These are phyloP conservation scores for Fragum sueziense DNA, from an alignment of 2,888 invertebrate genomes.

Conservation along the genomic window DNA sequence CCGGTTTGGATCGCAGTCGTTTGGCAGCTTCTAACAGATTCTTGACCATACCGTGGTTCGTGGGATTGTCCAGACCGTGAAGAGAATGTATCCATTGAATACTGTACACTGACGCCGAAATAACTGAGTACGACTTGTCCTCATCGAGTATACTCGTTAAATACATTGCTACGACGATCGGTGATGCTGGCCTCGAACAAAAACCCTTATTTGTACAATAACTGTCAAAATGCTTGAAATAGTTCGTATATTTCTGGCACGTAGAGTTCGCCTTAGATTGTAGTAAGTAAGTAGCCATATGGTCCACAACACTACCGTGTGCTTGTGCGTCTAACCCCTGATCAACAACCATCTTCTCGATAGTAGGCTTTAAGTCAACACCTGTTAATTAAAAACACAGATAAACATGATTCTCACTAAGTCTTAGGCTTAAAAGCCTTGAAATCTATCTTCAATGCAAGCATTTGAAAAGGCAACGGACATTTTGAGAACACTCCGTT, in stretches of 20 bases:
- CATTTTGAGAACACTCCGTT: conserved; percentile 21
- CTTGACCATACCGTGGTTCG: conserved; percentile 44
- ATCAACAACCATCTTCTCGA: neutral
- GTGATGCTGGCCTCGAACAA: conserved; percentile 34
- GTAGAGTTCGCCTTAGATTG: conserved; percentile 28
- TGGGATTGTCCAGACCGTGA: conserved; percentile 34
- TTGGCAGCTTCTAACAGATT: conserved; percentile 48
- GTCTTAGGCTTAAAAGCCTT: conserved; percentile 28
- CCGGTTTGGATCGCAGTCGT: conserved; percentile 26
- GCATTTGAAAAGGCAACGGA: conserved; percentile 15
- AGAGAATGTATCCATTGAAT: conserved; percentile 44
- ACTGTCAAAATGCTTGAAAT: conserved; percentile 37
- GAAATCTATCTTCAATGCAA: conserved; percentile 30
- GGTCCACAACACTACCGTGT: neutral
- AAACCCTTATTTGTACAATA: conserved; percentile 27
- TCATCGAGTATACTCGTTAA: conserved; percentile 36
- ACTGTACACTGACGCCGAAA: conserved; percentile 27
- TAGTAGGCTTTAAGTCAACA: neutral
- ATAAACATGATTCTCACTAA: no score
- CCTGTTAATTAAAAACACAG: no score
- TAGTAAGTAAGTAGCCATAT: neutral
- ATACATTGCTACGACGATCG: conserved; percentile 41
- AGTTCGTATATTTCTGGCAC: conserved; percentile 28
- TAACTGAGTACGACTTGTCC: conserved; percentile 12
- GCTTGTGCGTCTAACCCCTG: neutral